phyloP scores from a whole-genome alignment of 2,113 vertebrate genomes.

The Salvelinus alpinus region DNA sequence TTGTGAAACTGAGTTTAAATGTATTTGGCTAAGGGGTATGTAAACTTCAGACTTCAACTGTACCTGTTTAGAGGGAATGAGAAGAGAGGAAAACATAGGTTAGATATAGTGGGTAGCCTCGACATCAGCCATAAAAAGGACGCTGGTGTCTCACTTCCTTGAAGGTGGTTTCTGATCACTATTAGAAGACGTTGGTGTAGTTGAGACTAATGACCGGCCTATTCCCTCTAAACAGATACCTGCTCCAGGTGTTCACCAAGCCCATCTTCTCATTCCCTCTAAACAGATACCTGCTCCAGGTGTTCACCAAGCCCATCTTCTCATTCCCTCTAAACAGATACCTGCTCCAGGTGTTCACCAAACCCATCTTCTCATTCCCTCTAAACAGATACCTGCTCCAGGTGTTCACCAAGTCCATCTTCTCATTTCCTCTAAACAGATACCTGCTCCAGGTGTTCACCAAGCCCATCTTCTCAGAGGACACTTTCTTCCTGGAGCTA shows the following conservation, averaged over 20 bases:
- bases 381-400: conserved; percentile 82
- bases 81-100: too few species aligned
- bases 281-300: conserved; percentile 84
- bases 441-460: conserved; percentile 93
- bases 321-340: conserved; percentile 51
- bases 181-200: too few species aligned
- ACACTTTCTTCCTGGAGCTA: conserved; percentile 94
- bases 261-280: conserved; percentile 51
- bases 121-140: too few species aligned
- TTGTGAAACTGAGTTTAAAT: too few species aligned
- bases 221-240: conserved; percentile 56
- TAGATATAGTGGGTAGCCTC: too few species aligned
- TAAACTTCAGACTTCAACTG: too few species aligned
- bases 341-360: conserved; percentile 92
- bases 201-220: too few species aligned
- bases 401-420: conserved; percentile 85
- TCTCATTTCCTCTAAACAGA: conserved; percentile 35
- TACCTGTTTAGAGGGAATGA: too few species aligned
- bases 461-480: conserved; percentile 85
- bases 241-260: conserved; percentile 93
- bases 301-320: conserved; percentile 91
- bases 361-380: conserved; percentile 59
- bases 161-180: too few species aligned
- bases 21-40: too few species aligned
- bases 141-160: too few species aligned